phyloP scores from a whole-genome alignment of 1,140 invertebrate genomes.

The Camponotus floridanus region DNA sequence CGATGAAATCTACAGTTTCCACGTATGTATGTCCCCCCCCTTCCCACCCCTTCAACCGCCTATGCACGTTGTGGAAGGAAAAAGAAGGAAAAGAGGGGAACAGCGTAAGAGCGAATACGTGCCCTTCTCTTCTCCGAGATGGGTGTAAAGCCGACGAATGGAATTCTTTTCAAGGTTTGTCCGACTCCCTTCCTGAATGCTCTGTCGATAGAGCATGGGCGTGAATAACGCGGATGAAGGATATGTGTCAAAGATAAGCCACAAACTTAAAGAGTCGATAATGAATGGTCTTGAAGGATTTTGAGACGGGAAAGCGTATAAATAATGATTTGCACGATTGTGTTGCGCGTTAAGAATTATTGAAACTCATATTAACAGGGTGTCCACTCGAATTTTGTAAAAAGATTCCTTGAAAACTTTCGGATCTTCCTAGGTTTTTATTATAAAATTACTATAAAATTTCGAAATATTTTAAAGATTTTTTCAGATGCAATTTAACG shows the following conservation, averaged over 20 bases:
- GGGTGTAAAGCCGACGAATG: constrained; percentile 54
- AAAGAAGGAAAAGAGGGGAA: background rate
- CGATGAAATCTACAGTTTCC: constrained; percentile 66
- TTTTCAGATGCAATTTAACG: too few relatives aligned
- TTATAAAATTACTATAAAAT: too few relatives aligned
- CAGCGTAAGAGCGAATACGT: constrained; percentile 18
- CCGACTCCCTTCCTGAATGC: constrained; percentile 35
- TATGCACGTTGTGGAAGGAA: background rate
- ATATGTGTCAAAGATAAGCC: constrained; percentile 44
- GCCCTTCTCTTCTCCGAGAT: constrained; percentile 25
- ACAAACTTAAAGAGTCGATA: constrained; percentile 12
- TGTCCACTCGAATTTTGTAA: too few relatives aligned
- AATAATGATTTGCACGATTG: constrained; percentile 11
- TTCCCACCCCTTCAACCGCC: background rate
- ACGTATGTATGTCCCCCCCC: constrained; percentile 7
- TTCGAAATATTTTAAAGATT: too few relatives aligned
- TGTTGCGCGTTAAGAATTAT: background rate
- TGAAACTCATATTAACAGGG: background rate
- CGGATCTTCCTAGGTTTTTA: too few relatives aligned
- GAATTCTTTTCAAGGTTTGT: constrained; percentile 59
- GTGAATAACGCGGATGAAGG: constrained; percentile 37
- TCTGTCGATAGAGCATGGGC: constrained; percentile 8
- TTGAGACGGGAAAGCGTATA: background rate
- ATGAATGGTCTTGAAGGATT: constrained; percentile 42
- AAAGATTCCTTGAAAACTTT: too few relatives aligned